phyloP scores from a whole-genome alignment of 2,888 invertebrate species.

The Margaritifera margaritifera region DNA sequence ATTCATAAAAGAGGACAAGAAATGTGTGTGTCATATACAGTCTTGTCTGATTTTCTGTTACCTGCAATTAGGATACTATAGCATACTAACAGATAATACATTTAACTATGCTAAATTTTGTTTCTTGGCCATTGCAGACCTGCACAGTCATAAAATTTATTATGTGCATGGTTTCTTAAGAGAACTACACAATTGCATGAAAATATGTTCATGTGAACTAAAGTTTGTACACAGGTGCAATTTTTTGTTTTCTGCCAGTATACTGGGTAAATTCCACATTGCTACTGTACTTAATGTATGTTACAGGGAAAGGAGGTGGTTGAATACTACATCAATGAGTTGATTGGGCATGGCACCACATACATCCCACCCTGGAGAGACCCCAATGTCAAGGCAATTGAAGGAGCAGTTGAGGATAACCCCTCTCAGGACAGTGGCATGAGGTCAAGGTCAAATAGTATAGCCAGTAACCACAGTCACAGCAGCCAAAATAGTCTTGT shows the following conservation, averaged over 20 bases:
- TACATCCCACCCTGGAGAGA: conserved; percentile 79
- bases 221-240: too few species aligned
- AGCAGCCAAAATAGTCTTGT: conserved; percentile 65
- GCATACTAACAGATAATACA: too few species aligned
- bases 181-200: too few species aligned
- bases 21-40: too few species aligned
- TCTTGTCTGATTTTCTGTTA: too few species aligned
- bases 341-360: conserved; percentile 83
- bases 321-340: conserved; percentile 87
- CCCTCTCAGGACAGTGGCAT: conserved; percentile 63
- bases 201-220: too few species aligned
- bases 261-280: background rate
- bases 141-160: too few species aligned
- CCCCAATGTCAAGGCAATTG: conserved; percentile 9
- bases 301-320: conserved; percentile 92
- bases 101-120: too few species aligned
- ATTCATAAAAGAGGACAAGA: too few species aligned
- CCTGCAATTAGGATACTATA: too few species aligned
- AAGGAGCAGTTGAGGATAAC: conserved; percentile 42
- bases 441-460: conserved; percentile 61
- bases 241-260: background rate
- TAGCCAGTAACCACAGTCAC: conserved; percentile 42
- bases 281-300: conserved; percentile 8
- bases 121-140: too few species aligned
- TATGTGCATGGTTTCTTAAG: too few species aligned